Evolutionary conservation across 2,888 invertebrate species (phyloP), one percentile per base, ranked within the genome.

Genomic region (Sinotaia quadrata): DNA sequence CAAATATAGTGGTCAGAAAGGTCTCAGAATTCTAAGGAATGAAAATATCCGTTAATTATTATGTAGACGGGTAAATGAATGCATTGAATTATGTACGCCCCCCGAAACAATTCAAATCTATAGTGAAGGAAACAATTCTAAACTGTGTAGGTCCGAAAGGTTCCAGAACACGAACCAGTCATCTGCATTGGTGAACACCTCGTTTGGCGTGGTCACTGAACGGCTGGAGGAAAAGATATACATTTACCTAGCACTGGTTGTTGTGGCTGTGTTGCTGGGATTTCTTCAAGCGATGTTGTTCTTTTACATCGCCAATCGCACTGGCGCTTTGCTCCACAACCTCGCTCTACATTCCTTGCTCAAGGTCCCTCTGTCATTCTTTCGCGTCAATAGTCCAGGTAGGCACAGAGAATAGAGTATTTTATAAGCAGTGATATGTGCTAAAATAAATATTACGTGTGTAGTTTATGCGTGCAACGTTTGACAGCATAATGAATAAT

Each of bases 201-300:
- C 44, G 31, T 67, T 59, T 54, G 57, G 73, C 3, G 24, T 27
- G 31, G 60, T 37, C 12, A 58, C 51, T 0, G 57, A 44, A 1
- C 15, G 47, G 2, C 63, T 78, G 31, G 72, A 76, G 54, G 65
- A 69, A 15, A 71, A 72, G 21, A 52, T 79, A n/a, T 79, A 74
- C 68, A 58, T 78, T 21, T 81, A 79, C 67, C 69, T 79, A 52
- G 79, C 71, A 10, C 52, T 81, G 36, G 75, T 76, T 34, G 58
- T 69, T 27, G 51, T 67, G 29, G 75, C 77, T 12, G 56, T 81
- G 10, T 10, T 79, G 24, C 60, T 77, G 33, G 75, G 77, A n/a
- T 61, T 80, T 29, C 67, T 79, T n/a, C 74, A 79, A 56, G 76
- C 78, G 4, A 56, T 67, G 27, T 65, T 77, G 44, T 81, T 80